Base-by-base conservation (phyloP, 2,888 invertebrate genomes). In the Noctua pronuba region DNA sequence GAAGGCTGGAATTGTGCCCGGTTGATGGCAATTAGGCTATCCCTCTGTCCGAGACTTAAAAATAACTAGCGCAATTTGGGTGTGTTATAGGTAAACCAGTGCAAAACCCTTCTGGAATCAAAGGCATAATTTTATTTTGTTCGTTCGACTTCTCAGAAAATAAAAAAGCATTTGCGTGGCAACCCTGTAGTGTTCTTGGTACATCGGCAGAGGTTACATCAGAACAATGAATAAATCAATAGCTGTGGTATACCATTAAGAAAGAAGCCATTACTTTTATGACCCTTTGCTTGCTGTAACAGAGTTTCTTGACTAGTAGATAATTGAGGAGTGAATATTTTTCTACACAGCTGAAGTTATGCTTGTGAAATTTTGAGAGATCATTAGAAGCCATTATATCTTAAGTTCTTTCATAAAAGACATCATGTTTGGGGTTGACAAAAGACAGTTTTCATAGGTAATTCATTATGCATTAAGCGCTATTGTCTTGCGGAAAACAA, bases 201-300 rank as follows among this genome's bases (percentile, higher is more conserved):
- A 79, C 79, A 75, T 67, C 46, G 55, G 3, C 28, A 65, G 69
- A 77, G 10, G 85, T 85, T 77, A 82, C 83, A 83, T 83, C 82
- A 85, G 71, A 44, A 82, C 82, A 76, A 71, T 83, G 85, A 82
- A 85, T 85, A 85, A 85, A 85, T 83, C 83, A 85, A 83, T 83
- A 55, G 72, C 71, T 82, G 28, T 66, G n/a, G 73, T 77, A 46
- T 73, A 82, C 49, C 44, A 82, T 85, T 81, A 70, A 73, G 67
- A 82, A 77, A 83, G 69, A 73, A 52, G 13, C 55, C 77, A 82
- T 85, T 82, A 83, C 46, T 74, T 83, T 82, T 85, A 85, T 68
- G 82, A 60, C 82, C 73, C 77, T 85, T 44, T 58, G 66, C 55
- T 73, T 65, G 58, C 58, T 64, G 71, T 65, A 73, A 71, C 62